Evolutionary conservation across 2,113 vertebrate species (phyloP).

Genomic region (Lagenorhynchus albirostris): DNA sequence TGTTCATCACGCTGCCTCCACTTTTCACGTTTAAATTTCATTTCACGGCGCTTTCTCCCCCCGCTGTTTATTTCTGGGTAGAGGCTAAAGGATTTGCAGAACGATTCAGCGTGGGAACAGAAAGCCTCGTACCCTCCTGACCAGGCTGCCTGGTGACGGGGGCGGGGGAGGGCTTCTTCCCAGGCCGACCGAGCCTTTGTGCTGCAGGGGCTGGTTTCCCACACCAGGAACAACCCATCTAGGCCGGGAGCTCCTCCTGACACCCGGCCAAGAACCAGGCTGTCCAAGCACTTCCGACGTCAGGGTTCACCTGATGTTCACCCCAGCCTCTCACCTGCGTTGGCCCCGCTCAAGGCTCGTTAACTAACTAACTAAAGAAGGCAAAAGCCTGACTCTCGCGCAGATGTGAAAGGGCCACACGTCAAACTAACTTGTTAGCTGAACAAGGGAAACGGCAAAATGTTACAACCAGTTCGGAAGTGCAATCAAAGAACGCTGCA

Average conservation of each 20-base stretch:
- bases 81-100: neutral
- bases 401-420: accelerated
- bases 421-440: neutral
- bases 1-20: neutral
- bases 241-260: neutral
- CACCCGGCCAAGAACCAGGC: accelerated
- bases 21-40: neutral
- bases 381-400: accelerated
- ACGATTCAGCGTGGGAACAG: accelerated
- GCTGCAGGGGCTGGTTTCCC: neutral
- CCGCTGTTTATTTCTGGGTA: neutral
- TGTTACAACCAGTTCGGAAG: neutral
- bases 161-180: neutral
- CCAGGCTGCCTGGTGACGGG: neutral
- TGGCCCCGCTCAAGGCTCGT: too few relatives aligned
- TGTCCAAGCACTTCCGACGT: accelerated
- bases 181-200: accelerated
- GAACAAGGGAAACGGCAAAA: neutral
- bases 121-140: neutral
- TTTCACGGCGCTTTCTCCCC: neutral
- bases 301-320: accelerated
- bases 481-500: neutral
- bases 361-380: neutral
- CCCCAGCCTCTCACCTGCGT: neutral
- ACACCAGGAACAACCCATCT: accelerated